Evolutionary conservation across 1,140 invertebrate species (phyloP).

Genomic region (Drosophila ohnishii): DNA sequence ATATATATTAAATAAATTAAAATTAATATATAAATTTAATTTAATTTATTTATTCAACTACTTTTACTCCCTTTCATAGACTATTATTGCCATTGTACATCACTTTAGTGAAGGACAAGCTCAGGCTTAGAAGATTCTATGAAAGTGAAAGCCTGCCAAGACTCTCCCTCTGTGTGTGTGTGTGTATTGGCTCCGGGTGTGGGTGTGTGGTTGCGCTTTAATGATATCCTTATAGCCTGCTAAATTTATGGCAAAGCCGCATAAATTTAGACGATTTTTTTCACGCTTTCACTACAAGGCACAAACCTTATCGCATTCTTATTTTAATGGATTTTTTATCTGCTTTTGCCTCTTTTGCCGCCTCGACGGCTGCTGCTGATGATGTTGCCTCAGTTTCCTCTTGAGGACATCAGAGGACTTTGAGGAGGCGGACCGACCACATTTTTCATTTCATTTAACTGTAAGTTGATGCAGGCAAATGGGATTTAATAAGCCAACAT

Average conservation of each 20-base stretch:
- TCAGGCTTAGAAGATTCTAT: slow-evolving; percentile 48
- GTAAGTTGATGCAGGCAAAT: slow-evolving; percentile 74
- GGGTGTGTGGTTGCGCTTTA: slow-evolving; percentile 72
- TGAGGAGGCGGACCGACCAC: slow-evolving; percentile 31
- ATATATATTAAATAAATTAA: background rate
- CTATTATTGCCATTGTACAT: slow-evolving; percentile 18
- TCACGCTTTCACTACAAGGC: slow-evolving; percentile 75
- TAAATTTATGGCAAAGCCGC: slow-evolving; percentile 80
- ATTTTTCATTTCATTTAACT: slow-evolving; percentile 77
- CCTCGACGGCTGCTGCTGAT: slow-evolving; percentile 49
- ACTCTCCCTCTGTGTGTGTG: slow-evolving; percentile 13
- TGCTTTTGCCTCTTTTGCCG: slow-evolving; percentile 31
- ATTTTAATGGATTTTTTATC: slow-evolving; percentile 83
- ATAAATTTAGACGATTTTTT: slow-evolving; percentile 77
- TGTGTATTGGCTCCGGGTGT: slow-evolving; percentile 20
- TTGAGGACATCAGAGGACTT: slow-evolving; percentile 41
- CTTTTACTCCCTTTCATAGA: background rate
- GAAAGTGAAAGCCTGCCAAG: slow-evolving; percentile 78
- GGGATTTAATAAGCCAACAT: slow-evolving; percentile 81
- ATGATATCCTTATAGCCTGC: slow-evolving; percentile 80
- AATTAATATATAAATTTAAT: background rate
- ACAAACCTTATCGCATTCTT: slow-evolving; percentile 76
- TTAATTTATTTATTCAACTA: background rate
- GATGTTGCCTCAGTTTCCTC: slow-evolving; percentile 59
- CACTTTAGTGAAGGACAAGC: slow-evolving; percentile 59